These are phyloP conservation scores for Monopis laevigella DNA, from an alignment of 2,888 invertebrate species.

Conservation along the genomic window DNA sequence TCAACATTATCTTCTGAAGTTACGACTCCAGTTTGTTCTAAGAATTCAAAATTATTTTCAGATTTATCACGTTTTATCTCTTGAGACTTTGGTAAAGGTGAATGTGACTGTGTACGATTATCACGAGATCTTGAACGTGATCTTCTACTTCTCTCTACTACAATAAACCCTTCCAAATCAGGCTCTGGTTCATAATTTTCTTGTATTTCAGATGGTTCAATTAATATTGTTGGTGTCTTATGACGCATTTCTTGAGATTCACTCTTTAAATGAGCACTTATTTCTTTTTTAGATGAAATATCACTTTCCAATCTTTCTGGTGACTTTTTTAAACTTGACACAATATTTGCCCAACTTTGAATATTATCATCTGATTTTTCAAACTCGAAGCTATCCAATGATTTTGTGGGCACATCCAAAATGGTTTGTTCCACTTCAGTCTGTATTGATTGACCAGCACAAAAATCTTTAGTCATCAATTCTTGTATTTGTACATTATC, in stretches of 20 bases:
- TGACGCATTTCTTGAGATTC: slow-evolving; percentile 21
- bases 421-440: not conserved
- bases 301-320: too few relatives aligned
- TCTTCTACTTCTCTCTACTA: slow-evolving; percentile 52
- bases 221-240: slow-evolving; percentile 41
- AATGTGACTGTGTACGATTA: slow-evolving; percentile 32
- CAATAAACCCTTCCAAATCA: slow-evolving; percentile 57
- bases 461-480: not conserved
- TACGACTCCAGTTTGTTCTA: not conserved
- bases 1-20: not conserved
- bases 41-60: slow-evolving; percentile 41
- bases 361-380: slow-evolving; percentile 16
- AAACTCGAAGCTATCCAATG: not conserved
- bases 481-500: not conserved
- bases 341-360: slow-evolving; percentile 47
- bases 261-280: too few relatives aligned
- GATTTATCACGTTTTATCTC: slow-evolving; percentile 35
- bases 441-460: not conserved
- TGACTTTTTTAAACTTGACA: slow-evolving; percentile 37
- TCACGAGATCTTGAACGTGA: slow-evolving; percentile 65
- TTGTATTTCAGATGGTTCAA: slow-evolving; percentile 35
- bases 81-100: slow-evolving; percentile 28
- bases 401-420: not conserved
- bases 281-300: too few relatives aligned
- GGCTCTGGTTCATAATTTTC: slow-evolving; percentile 30